Evolutionary conservation across 30 jellyfish, hydroid and myxozoan genomes (phyloP).

Genomic region (Phacellophora camtschatica): DNA sequence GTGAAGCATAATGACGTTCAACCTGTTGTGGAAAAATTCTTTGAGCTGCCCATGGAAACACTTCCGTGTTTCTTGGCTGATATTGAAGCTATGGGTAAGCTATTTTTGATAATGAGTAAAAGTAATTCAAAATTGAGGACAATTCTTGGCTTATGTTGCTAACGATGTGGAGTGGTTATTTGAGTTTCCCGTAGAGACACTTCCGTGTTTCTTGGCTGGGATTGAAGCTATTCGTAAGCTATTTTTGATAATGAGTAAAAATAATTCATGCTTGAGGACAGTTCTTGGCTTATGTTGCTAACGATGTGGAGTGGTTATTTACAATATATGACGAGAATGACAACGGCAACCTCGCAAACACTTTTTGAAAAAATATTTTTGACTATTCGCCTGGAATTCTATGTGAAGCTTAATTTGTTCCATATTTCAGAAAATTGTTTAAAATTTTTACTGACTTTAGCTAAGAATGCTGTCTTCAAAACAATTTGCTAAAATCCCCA

Average conservation of each 20-base stretch:
- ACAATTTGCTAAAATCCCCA: too few species aligned
- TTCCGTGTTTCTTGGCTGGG: slow-evolving; percentile 91
- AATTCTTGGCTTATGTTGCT: too few species aligned
- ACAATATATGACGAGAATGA: too few species aligned
- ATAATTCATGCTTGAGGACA: too few species aligned
- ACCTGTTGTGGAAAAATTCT: slow-evolving; percentile 80
- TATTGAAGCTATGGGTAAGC: slow-evolving; percentile 69
- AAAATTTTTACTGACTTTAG: neutral
- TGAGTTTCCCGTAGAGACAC: slow-evolving; percentile 84
- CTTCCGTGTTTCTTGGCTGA: slow-evolving; percentile 91
- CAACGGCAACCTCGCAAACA: too few species aligned
- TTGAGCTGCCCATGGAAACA: slow-evolving; percentile 89
- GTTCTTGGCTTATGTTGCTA: too few species aligned
- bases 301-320: too few species aligned
- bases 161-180: slow-evolving; percentile 75
- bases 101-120: too few species aligned
- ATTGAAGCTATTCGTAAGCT: slow-evolving; percentile 65
- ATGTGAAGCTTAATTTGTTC: neutral
- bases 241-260: too few species aligned
- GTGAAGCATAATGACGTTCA: slow-evolving; percentile 31
- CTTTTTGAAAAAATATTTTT: too few species aligned
- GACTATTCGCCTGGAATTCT: neutral
- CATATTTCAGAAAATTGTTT: neutral
- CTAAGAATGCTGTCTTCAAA: too few species aligned
- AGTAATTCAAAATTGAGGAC: too few species aligned